Evolutionary conservation across 2,113 vertebrate genomes (phyloP), one percentile per base, ranked within the genome.

Genomic region (Gymnogyps californianus): DNA sequence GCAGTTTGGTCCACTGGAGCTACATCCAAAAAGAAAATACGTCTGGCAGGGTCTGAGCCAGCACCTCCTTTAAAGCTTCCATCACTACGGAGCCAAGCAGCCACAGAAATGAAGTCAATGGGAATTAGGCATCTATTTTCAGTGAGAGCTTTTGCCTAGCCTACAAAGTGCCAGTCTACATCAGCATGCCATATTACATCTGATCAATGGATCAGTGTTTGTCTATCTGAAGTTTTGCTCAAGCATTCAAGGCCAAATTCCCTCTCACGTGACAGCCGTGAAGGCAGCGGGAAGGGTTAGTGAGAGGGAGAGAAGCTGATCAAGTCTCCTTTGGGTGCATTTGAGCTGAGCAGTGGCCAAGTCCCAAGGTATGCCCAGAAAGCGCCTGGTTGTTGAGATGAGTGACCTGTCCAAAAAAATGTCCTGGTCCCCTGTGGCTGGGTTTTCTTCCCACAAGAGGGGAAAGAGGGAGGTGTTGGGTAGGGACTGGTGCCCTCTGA

Each of bases 241-340:
- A 40, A 74, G 62, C 3, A 10, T 5, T 2, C 7, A 34, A 72
- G 16, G 28, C 32, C 49, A 65, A 55, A 59, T 47, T 52, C 36
- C 42, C 29, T 78, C 28, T 38, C 2, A 28, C 0, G 0, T 7
- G n/a, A 62, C 3, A 11, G 38, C 26, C 13, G 4, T 36, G 44
- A 65, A 83, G 46, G 31, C 26, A 72, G 17, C 14, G 16, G 4
- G 69, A 7, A 64, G 14, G 6, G 5, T 42, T 61, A 49, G 6
- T 47, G 51, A 77, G 31, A 71, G 6, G 20, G 34, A 75, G 17
- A 86, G 57, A 44, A 86, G 36, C 5, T 78, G 51, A 25, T 52
- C n/a, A 24, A 79, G 31, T 29, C n/a, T 90, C 34, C 89, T 78
- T 34, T 22, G 55, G 40, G 34, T 0, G 0, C 36, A 10, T 42